Evolutionary conservation across 2,797 vertebrate species (phyloP).

Genomic region (Tympanoctomys barrerae): DNA sequence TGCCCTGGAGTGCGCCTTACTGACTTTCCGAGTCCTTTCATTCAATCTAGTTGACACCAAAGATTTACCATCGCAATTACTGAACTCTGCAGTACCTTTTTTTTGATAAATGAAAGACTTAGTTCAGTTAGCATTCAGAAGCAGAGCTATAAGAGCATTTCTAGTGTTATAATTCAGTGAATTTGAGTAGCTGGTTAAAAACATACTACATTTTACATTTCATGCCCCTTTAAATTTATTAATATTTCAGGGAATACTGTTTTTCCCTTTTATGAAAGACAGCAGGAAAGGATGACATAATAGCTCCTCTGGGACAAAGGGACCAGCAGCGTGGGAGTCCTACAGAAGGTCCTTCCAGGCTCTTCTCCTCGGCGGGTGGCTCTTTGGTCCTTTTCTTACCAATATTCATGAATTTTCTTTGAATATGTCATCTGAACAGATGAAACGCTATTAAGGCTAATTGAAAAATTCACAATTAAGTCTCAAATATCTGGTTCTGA

Average conservation of each 20-base stretch:
- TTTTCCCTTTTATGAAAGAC: neutral
- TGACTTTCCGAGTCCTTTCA: neutral
- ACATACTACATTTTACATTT: neutral
- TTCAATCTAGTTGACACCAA: neutral
- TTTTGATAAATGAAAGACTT: neutral
- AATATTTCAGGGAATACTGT: neutral
- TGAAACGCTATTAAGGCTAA: neutral
- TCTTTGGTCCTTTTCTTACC: neutral
- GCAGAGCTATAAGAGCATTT: neutral
- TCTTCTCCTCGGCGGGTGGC: neutral
- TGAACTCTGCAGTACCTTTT: neutral
- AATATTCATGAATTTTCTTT: neutral
- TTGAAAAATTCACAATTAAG: neutral
- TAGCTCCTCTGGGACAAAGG: neutral
- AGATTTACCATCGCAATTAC: neutral
- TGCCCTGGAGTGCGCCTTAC: neutral
- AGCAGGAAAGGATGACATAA: neutral
- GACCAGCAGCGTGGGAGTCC: neutral
- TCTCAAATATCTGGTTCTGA: neutral
- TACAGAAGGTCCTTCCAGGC: accelerated
- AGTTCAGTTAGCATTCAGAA: neutral
- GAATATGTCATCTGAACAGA: neutral
- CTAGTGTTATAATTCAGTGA: neutral
- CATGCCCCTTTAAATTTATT: neutral
- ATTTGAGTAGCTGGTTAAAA: conserved; percentile 27